These are phyloP conservation scores for Stichodactyla helianthus DNA, from an alignment of 64 coral and sea anemone genomes.

Conservation along the genomic window DNA sequence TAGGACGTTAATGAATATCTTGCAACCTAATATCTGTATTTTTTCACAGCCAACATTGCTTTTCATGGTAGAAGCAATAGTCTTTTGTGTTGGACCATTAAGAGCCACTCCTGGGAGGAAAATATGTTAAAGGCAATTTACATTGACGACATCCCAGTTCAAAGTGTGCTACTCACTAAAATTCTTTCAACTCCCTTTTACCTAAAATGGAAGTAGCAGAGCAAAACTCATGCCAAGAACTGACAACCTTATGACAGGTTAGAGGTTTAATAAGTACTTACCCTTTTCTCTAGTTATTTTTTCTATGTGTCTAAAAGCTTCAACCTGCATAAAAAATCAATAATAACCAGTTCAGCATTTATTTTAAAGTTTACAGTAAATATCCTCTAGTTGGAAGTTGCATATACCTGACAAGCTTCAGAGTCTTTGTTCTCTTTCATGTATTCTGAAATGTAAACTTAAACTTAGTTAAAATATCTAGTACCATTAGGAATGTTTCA, in stretches of 20 bases:
- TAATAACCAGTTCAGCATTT: background rate
- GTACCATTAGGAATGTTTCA: no score
- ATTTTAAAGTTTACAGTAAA: no score
- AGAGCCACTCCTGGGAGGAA: constrained; percentile 69
- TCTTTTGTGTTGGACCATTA: constrained; percentile 75
- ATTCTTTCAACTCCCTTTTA: background rate
- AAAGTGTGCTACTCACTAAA: no score
- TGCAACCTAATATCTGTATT: constrained; percentile 80
- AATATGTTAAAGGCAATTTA: background rate
- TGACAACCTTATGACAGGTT: background rate
- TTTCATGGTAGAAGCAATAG: constrained; percentile 83
- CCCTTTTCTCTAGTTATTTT: constrained; percentile 56
- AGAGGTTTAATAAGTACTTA: background rate
- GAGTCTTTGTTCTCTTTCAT: constrained; percentile 94
- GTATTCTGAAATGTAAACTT: constrained; percentile 44
- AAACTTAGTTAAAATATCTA: no score
- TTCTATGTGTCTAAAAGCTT: constrained; percentile 64
- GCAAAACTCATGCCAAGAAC: no score
- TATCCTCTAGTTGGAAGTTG: background rate
- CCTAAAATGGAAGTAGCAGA: no score
- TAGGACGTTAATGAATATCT: constrained; percentile 86
- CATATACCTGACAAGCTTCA: constrained; percentile 65
- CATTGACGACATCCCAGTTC: background rate
- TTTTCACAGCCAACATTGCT: constrained; percentile 56
- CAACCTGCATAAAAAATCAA: constrained; percentile 8